These are phyloP conservation scores for Aphelocoma coerulescens DNA, from an alignment of 2,113 vertebrate species.

Conservation along the genomic window DNA sequence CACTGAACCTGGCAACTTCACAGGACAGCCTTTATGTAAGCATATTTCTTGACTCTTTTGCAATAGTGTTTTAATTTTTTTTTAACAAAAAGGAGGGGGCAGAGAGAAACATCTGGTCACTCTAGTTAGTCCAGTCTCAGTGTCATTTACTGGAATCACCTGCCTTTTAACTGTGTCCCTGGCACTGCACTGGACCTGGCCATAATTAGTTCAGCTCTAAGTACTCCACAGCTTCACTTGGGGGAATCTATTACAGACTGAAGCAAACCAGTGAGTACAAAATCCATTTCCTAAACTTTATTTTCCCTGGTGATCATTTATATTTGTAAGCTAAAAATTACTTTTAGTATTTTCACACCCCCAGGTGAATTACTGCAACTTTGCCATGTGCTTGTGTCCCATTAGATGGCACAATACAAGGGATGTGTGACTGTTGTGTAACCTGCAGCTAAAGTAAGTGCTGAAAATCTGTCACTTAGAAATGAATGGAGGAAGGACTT, in stretches of 20 bases:
- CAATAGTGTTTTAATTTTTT: background rate
- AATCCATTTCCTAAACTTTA: background rate
- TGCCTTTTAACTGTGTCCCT: background rate
- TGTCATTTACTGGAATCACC: background rate
- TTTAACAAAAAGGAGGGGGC: background rate
- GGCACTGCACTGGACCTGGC: background rate
- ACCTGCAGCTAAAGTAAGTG: background rate
- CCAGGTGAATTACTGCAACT: background rate
- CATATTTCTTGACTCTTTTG: background rate
- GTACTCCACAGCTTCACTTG: background rate
- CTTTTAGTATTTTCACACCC: background rate
- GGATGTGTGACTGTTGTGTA: background rate
- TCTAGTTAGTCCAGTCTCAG: background rate
- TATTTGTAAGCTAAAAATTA: background rate
- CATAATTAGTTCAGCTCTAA: background rate
- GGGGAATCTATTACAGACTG: background rate
- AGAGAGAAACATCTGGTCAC: background rate
- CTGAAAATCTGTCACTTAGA: background rate
- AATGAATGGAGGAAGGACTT: background rate
- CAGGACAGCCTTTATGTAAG: background rate
- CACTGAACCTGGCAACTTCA: background rate
- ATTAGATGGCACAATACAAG: background rate
- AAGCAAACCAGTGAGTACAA: background rate
- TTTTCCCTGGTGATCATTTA: background rate
- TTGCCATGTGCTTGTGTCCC: background rate